A percentile compares a stretch with the other conserved stretches of the same genome.
Evolutionary conservation across 2,888 invertebrate species (phyloP).

Genomic region (Dryobota labecula): DNA sequence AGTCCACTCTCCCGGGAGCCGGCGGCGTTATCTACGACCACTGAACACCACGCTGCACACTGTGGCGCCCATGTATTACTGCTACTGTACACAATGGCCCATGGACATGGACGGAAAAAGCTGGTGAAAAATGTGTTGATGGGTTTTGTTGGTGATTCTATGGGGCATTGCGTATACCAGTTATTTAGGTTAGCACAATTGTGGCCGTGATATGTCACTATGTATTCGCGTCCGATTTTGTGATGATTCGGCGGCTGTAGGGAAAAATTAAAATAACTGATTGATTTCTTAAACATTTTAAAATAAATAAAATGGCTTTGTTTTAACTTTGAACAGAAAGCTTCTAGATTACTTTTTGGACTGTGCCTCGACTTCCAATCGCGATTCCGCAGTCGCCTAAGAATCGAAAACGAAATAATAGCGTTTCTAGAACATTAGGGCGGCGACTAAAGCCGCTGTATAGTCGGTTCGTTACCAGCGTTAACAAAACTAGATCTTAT

Average conservation of each 20-base stretch:
- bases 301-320: background rate
- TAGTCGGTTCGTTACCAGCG: constrained; percentile 53
- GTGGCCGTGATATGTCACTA: constrained; percentile 50
- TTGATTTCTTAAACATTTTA: background rate
- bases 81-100: constrained; percentile 43
- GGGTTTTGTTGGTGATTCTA: background rate
- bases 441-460: constrained; percentile 37
- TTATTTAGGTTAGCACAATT: constrained; percentile 57
- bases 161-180: constrained; percentile 44
- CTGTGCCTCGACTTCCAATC: background rate
- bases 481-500: constrained; percentile 63
- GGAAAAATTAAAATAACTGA: background rate
- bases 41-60: constrained; percentile 63
- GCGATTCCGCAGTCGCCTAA: constrained; percentile 41
- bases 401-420: constrained; percentile 18
- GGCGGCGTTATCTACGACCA: constrained; percentile 94
- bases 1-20: constrained; percentile 96
- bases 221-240: constrained; percentile 57
- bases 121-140: background rate
- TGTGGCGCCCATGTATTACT: constrained; percentile 43
- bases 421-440: constrained; percentile 52
- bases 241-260: constrained; percentile 37
- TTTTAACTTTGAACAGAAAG: background rate
- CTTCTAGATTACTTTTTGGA: background rate
- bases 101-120: background rate